Percentiles rank a stretch among this genome's conserved stretches.
These are phyloP conservation scores for Rhopilema esculentum DNA, from an alignment of 30 jellyfish, hydroid and myxozoan genomes.

Conservation along the genomic window DNA sequence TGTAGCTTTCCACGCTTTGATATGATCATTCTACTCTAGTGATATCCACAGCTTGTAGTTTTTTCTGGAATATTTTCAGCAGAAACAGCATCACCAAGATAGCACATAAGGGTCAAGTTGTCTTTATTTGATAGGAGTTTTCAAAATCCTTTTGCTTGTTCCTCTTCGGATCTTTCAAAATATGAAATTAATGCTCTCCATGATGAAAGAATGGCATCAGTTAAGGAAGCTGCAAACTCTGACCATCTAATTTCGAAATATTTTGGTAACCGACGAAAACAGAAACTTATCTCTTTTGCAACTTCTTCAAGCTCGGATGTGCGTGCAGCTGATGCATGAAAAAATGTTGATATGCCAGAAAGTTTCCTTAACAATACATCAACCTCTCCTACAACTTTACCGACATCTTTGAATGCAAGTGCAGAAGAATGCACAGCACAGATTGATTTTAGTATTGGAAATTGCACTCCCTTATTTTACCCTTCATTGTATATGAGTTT, in stretches of 20 bases:
- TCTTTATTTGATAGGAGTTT: conserved; percentile 55
- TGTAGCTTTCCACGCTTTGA: conserved; percentile 43
- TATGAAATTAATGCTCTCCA: conserved; percentile 37
- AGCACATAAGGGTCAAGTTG: conserved; percentile 49
- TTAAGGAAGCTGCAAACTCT: conserved; percentile 41
- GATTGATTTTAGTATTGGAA: conserved; percentile 53
- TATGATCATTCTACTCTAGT: too few species aligned
- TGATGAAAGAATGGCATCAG: conserved; percentile 31
- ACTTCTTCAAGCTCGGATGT: conserved; percentile 47
- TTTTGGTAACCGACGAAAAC: conserved; percentile 10
- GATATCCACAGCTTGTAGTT: too few species aligned
- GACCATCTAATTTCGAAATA: conserved; percentile 45
- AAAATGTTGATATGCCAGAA: conserved; percentile 35
- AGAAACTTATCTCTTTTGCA: conserved; percentile 5
- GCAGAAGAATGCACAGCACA: conserved; percentile 68
- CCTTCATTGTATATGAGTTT: conserved; percentile 44
- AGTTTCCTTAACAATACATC: conserved; percentile 2
- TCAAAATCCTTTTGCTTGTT: conserved; percentile 38
- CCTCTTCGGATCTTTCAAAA: too few species aligned
- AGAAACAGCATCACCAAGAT: too few species aligned
- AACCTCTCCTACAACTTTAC: conserved; percentile 53
- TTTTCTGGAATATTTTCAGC: too few species aligned
- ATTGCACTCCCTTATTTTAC: conserved; percentile 13
- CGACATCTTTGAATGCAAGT: conserved; percentile 35
- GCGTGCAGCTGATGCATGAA: conserved; percentile 43